phyloP scores from a whole-genome alignment of 1,140 invertebrate genomes.

The Rhopalosiphum padi region DNA sequence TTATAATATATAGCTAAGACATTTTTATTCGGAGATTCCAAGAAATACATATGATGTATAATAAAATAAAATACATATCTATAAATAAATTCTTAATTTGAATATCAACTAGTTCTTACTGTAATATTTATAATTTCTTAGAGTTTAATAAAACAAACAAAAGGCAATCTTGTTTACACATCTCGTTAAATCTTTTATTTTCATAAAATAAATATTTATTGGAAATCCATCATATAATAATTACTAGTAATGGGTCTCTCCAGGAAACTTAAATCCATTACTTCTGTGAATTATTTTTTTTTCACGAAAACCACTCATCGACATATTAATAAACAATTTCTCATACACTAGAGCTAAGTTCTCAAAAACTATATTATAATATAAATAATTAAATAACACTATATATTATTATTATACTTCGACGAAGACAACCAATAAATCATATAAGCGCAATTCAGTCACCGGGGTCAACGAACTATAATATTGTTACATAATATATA shows the following conservation, averaged over 20 bases:
- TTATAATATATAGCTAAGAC: too few species aligned
- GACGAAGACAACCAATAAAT: neutral
- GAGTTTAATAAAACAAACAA: neutral
- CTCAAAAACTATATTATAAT: neutral
- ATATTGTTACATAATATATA: neutral
- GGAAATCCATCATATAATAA: neutral
- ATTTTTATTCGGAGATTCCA: neutral
- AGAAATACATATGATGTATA: neutral
- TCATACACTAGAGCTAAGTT: neutral
- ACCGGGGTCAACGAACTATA: neutral
- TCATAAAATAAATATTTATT: neutral
- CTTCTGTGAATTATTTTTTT: neutral
- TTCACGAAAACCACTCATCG: neutral
- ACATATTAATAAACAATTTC: neutral
- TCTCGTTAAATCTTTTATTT: neutral
- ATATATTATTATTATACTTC: neutral
- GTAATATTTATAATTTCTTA: neutral
- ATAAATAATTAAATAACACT: neutral
- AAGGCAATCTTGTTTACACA: neutral
- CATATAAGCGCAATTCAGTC: neutral
- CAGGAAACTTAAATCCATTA: neutral
- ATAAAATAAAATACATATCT: neutral
- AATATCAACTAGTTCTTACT: neutral
- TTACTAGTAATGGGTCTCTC: neutral
- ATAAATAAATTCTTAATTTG: neutral